Conservation (phyloP, 2,888 invertebrate species). For the Dicranocentrus wangi region DNA sequence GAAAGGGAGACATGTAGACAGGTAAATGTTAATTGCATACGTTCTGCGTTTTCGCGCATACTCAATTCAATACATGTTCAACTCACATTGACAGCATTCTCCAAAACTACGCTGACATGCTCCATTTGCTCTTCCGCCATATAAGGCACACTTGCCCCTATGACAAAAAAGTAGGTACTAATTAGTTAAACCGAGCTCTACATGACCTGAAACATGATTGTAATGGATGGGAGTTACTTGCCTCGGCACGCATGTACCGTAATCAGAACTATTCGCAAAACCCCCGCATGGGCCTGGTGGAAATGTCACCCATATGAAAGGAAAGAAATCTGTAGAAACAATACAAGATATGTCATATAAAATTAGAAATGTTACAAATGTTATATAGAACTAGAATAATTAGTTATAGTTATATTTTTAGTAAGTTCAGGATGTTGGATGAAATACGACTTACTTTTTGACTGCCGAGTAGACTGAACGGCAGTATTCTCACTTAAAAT, state of each 20-base stretch:
- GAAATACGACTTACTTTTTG: no score
- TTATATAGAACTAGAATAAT: no score
- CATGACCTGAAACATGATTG: no score
- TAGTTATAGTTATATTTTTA: no score
- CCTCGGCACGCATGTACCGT: constrained; percentile 53
- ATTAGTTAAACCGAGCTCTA: no score
- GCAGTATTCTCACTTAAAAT: no score
- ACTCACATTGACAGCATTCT: no score
- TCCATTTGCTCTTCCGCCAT: constrained; percentile 49
- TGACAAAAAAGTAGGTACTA: background rate
- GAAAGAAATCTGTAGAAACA: constrained; percentile 36
- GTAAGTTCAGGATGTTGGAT: no score
- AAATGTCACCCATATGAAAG: constrained; percentile 55
- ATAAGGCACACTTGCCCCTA: constrained; percentile 49
- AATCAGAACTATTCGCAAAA: background rate
- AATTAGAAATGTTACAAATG: no score
- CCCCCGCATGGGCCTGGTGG: constrained; percentile 43
- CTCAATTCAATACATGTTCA: constrained; percentile 59
- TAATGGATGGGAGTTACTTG: background rate
- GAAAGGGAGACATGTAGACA: background rate
- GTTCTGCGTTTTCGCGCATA: background rate
- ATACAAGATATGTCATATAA: no score
- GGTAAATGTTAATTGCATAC: background rate
- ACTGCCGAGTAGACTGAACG: no score
- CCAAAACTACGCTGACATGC: constrained; percentile 62